These are phyloP conservation scores for Arctocebus calabarensis DNA, from an alignment of 2,797 vertebrate genomes.

Conservation along the genomic window DNA sequence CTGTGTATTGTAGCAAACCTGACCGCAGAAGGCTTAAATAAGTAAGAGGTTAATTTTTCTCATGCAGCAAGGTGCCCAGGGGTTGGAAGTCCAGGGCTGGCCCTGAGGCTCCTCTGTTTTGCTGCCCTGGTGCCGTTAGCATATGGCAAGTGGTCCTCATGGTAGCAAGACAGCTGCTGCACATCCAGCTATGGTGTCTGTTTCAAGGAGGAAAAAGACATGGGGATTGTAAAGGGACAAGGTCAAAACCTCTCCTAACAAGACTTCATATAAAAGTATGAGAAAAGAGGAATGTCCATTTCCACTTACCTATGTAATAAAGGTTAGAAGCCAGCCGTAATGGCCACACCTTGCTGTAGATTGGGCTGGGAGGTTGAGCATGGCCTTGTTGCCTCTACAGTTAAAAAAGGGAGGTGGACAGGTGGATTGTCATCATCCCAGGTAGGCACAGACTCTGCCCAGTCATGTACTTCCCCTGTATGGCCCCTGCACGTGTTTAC, in stretches of 20 bases:
- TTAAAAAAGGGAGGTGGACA: not conserved
- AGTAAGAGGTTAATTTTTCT: not conserved
- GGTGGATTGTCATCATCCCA: not conserved
- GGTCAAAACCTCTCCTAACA: not conserved
- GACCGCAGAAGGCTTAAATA: not conserved
- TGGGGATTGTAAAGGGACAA: not conserved
- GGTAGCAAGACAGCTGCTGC: not conserved
- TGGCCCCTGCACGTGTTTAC: not conserved
- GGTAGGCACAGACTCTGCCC: not conserved
- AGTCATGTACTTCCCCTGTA: not conserved
- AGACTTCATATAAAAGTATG: not conserved
- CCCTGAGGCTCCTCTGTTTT: not conserved
- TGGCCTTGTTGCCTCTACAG: not conserved
- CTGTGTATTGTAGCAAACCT: not conserved
- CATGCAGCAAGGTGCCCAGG: not conserved
- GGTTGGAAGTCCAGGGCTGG: not conserved
- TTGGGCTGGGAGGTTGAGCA: not conserved
- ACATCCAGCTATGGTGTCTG: not conserved
- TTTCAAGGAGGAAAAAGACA: not conserved
- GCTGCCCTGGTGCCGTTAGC: not conserved
- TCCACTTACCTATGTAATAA: not conserved
- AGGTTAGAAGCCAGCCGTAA: not conserved
- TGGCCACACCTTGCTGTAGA: not conserved
- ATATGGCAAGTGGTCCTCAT: not conserved
- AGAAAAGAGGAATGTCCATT: not conserved